Evolutionary conservation across 1,140 invertebrate species (phyloP).

Genomic region (Diachasma alloeum): DNA sequence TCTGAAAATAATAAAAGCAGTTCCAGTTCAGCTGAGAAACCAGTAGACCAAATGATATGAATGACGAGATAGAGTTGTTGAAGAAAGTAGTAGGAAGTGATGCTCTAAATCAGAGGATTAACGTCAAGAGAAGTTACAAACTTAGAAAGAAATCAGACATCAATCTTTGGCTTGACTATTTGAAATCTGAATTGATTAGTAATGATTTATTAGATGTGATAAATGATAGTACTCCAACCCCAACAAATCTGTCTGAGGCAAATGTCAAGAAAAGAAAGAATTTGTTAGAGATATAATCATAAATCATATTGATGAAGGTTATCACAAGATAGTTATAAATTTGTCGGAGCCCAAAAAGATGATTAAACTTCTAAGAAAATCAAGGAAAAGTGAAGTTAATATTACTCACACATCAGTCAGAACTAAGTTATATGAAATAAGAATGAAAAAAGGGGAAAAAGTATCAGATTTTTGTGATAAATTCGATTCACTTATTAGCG

Average conservation of each 20-base stretch:
- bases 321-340: constrained; percentile 39
- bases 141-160: constrained; percentile 37
- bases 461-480: constrained; percentile 35
- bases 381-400: constrained; percentile 34
- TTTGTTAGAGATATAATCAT: constrained; percentile 38
- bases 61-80: constrained; percentile 30
- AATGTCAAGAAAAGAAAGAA: constrained; percentile 29
- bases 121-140: constrained; percentile 14
- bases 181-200: constrained; percentile 41
- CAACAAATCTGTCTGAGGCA: constrained; percentile 23
- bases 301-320: constrained; percentile 37
- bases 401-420: constrained; percentile 32
- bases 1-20: too few relatives aligned
- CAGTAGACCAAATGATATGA: too few relatives aligned
- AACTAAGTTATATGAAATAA: constrained; percentile 35
- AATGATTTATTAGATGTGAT: constrained; percentile 36
- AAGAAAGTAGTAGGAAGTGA: neutral
- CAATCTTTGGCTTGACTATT: constrained; percentile 41
- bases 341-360: constrained; percentile 35
- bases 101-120: neutral
- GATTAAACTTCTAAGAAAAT: constrained; percentile 27
- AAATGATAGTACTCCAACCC: constrained; percentile 28
- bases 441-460: constrained; percentile 34
- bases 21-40: too few relatives aligned
- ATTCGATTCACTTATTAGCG: constrained; percentile 36